A percentile compares a stretch with the other conserved stretches of the same genome.
Evolutionary conservation across 2,888 invertebrate species (phyloP).

Genomic region (Melanchra persicariae): DNA sequence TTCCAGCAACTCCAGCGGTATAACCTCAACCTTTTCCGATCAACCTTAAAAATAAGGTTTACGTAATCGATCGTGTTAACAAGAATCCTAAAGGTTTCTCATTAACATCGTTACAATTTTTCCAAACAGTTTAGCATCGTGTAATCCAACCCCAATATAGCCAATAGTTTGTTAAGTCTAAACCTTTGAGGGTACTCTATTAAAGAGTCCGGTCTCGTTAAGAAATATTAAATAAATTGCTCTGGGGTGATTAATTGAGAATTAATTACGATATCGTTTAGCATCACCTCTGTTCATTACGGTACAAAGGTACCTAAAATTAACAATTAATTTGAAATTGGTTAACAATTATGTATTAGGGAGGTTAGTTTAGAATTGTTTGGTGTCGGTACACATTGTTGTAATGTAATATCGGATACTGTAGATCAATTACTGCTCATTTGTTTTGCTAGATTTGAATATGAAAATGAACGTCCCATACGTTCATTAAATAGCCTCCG

Average conservation of each 20-base stretch:
- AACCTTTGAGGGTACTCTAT: conserved; percentile 73
- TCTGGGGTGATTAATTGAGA: conserved; percentile 86
- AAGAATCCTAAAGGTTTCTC: conserved; percentile 21
- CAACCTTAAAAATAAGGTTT: conserved; percentile 16
- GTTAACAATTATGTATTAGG: conserved; percentile 43
- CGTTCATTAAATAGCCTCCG: too few species aligned
- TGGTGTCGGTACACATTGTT: conserved; percentile 20
- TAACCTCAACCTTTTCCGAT: neutral
- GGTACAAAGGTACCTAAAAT: conserved; percentile 65
- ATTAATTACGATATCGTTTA: conserved; percentile 89
- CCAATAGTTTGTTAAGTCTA: conserved; percentile 62
- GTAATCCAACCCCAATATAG: conserved; percentile 56
- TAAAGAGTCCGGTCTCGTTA: conserved; percentile 80
- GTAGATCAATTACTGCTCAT: conserved; percentile 27
- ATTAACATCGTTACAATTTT: conserved; percentile 39
- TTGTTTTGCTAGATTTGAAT: conserved; percentile 33
- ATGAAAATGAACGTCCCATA: neutral
- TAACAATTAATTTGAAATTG: conserved; percentile 61
- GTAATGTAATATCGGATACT: conserved; percentile 18
- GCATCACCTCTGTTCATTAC: conserved; percentile 79
- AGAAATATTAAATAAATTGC: conserved; percentile 87
- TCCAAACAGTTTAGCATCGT: conserved; percentile 38
- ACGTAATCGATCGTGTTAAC: conserved; percentile 12
- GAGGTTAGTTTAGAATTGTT: conserved; percentile 36
- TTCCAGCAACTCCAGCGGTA: neutral